phyloP scores from a whole-genome alignment of 2,888 invertebrate species.

The Schrankia costaestrigalis region DNA sequence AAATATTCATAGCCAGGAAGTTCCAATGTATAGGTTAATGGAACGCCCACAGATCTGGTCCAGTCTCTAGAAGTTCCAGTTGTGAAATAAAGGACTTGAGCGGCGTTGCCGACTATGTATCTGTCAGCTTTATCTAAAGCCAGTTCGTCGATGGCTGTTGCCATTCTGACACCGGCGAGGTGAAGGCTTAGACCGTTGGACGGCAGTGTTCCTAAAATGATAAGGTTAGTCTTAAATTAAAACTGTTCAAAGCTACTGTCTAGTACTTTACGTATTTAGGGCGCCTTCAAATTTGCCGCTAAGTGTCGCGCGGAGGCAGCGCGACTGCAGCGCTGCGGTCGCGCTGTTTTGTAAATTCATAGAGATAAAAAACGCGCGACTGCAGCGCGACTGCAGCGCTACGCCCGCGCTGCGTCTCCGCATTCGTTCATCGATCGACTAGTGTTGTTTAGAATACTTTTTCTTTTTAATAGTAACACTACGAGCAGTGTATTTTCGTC shows the following conservation, averaged over 20 bases:
- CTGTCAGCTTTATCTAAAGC: conserved; percentile 57
- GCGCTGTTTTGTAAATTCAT: no score
- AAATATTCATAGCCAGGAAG: conserved; percentile 80
- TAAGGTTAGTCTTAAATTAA: background rate
- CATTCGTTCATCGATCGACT: no score
- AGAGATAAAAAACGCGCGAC: no score
- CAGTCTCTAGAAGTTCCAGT: conserved; percentile 86
- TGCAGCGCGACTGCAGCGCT: no score
- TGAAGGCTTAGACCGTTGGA: conserved; percentile 72
- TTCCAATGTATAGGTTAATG: conserved; percentile 84
- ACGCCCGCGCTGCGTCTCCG: no score
- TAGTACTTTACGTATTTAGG: no score
- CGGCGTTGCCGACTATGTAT: conserved; percentile 81
- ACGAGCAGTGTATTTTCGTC: no score
- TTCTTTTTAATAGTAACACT: no score
- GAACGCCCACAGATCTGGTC: conserved; percentile 80
- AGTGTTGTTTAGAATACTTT: no score
- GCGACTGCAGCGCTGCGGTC: no score
- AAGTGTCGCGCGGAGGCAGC: no score
- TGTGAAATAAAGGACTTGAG: conserved; percentile 78
- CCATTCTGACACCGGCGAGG: conserved; percentile 61
- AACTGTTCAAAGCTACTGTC: background rate
- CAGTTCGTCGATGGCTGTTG: conserved; percentile 62
- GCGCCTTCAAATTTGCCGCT: no score
- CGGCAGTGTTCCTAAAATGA: conserved; percentile 68